These are phyloP conservation scores for Melikaiella ostensackeni DNA, from an alignment of 2,888 invertebrate genomes.

Conservation along the genomic window DNA sequence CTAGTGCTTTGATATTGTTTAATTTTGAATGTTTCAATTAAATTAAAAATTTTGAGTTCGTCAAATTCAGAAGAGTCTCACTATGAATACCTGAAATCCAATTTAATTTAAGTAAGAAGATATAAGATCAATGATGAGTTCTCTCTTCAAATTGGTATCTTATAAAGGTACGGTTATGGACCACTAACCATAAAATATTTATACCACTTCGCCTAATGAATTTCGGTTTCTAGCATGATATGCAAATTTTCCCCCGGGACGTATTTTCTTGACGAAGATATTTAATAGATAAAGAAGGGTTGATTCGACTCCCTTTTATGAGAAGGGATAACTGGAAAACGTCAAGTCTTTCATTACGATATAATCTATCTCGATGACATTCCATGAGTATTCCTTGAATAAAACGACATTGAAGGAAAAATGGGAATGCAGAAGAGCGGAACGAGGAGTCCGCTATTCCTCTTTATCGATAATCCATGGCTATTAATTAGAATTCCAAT, in stretches of 20 bases:
- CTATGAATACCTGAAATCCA: too few relatives aligned
- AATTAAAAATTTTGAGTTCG: too few relatives aligned
- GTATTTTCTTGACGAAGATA: slow-evolving; percentile 21
- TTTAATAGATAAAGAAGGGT: slow-evolving; percentile 26
- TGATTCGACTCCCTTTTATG: slow-evolving; percentile 13
- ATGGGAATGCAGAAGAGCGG: slow-evolving; percentile 49
- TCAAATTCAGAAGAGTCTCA: too few relatives aligned
- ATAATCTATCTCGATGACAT: slow-evolving; percentile 50
- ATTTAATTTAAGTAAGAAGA: too few relatives aligned
- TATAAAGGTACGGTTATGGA: neutral
- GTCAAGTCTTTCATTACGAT: slow-evolving; percentile 65
- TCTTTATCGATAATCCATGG: slow-evolving; percentile 63
- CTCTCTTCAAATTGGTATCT: neutral
- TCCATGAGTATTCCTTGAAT: slow-evolving; percentile 33
- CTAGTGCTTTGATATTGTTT: too few relatives aligned
- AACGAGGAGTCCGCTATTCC: slow-evolving; percentile 51
- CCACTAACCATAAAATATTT: neutral
- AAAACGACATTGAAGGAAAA: slow-evolving; percentile 24
- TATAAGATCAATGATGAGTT: too few relatives aligned
- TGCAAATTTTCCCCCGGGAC: neutral
- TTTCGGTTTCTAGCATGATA: neutral
- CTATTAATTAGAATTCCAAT: slow-evolving; percentile 72
- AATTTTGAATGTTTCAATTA: too few relatives aligned
- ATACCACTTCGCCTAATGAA: slow-evolving; percentile 8
- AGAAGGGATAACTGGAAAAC: slow-evolving; percentile 45